phyloP scores from a whole-genome alignment of 2,797 vertebrate genomes.

The Cephalopachus bancanus region DNA sequence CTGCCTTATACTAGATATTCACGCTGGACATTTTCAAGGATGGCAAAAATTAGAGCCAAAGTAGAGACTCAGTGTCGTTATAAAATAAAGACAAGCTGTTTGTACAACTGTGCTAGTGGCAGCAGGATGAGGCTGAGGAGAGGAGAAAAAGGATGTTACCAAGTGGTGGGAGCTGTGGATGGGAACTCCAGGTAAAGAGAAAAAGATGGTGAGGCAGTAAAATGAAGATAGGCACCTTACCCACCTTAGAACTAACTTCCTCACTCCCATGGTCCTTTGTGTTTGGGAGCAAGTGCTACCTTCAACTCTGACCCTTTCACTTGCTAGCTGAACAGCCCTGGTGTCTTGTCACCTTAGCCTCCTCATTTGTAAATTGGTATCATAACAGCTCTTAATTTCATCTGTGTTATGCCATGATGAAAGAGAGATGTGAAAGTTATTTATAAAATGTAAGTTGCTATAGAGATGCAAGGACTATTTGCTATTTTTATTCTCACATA shows the following conservation, averaged over 20 bases:
- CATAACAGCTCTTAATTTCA: not conserved
- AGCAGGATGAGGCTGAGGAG: not conserved
- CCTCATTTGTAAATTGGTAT: not conserved
- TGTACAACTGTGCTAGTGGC: not conserved
- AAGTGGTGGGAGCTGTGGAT: fast-evolving
- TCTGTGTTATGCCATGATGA: not conserved
- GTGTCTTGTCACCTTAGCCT: not conserved
- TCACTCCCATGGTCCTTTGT: fast-evolving
- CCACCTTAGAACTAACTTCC: not conserved
- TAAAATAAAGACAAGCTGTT: not conserved
- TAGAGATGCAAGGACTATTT: not conserved
- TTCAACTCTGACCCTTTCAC: not conserved
- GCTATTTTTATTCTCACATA: not conserved
- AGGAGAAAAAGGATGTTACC: not conserved
- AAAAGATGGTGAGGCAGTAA: not conserved
- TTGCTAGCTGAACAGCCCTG: not conserved
- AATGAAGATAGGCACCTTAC: not conserved
- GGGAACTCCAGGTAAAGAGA: fast-evolving
- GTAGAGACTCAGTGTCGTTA: not conserved
- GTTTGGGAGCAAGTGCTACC: not conserved
- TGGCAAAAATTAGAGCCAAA: not conserved
- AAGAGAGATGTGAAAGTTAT: not conserved
- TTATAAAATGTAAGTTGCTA: constrained; percentile 39
- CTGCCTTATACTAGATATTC: not conserved
- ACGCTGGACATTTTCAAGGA: not conserved